phyloP scores from a whole-genome alignment of 2,113 vertebrate species.

The Hemibagrus wyckioides region DNA sequence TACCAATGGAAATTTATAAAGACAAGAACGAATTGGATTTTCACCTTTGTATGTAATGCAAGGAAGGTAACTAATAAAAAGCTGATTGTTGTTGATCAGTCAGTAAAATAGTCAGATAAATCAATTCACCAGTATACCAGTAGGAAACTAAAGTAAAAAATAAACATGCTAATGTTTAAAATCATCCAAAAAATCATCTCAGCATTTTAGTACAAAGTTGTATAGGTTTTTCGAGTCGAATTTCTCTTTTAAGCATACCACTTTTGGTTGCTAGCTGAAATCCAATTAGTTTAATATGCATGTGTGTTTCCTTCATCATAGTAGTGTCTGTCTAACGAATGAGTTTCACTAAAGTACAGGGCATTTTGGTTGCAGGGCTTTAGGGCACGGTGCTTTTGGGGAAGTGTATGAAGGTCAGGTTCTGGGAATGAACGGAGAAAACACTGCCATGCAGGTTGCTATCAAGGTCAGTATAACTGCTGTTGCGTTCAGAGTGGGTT shows the following conservation, averaged over 20 bases:
- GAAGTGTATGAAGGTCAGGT: slow-evolving; percentile 90
- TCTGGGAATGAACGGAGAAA: slow-evolving; percentile 81
- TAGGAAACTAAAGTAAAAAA: neutral
- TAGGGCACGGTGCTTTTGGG: slow-evolving; percentile 90
- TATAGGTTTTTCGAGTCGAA: neutral
- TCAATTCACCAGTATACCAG: no score
- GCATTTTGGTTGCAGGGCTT: slow-evolving; percentile 71
- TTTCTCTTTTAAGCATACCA: neutral
- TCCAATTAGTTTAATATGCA: neutral
- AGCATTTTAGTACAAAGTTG: neutral
- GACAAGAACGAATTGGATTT: no score
- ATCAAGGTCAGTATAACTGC: slow-evolving; percentile 82
- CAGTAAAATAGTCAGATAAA: no score
- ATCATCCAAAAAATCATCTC: neutral
- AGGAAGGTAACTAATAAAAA: no score
- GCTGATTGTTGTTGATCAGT: no score
- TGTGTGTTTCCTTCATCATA: neutral
- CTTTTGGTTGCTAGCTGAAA: neutral
- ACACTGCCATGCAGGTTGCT: slow-evolving; percentile 83
- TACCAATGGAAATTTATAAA: no score
- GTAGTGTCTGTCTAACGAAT: neutral
- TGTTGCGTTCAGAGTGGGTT: neutral
- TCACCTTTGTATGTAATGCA: no score
- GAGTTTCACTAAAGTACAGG: neutral
- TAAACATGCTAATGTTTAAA: neutral